Percentiles rank a stretch among this genome's conserved stretches.
These are phyloP conservation scores for Phycodurus eques DNA, from an alignment of 2,113 vertebrate species.

Conservation along the genomic window DNA sequence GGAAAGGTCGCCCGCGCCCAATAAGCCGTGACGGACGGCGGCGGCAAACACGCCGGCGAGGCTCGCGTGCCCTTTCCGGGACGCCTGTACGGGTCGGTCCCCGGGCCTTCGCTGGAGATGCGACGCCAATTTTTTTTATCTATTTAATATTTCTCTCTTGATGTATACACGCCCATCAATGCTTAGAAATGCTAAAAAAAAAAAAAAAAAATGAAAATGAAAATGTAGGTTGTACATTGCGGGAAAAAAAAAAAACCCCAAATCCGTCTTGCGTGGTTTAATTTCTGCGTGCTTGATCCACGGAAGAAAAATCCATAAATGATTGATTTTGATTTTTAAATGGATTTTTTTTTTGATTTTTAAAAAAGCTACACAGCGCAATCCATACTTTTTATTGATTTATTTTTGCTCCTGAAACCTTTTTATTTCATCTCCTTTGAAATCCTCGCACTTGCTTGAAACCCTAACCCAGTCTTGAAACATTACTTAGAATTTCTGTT, in stretches of 20 bases:
- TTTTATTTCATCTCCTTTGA: not conserved
- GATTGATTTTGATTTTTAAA: constrained; percentile 1
- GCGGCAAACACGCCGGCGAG: not conserved
- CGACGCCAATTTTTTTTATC: too few species aligned
- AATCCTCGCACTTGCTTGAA: not conserved
- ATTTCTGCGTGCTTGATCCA: not conserved
- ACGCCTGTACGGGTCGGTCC: too few species aligned
- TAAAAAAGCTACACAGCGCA: not conserved
- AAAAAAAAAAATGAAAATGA: not conserved
- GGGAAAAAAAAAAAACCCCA: too few species aligned
- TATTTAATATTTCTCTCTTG: too few species aligned
- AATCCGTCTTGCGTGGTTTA: not conserved
- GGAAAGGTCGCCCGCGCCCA: constrained; percentile 59
- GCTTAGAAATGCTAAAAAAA: too few species aligned
- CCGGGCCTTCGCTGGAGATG: too few species aligned
- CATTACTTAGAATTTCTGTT: not conserved
- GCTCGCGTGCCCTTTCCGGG: too few species aligned
- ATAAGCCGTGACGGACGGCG: constrained; percentile 62
- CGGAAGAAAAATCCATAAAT: not conserved
- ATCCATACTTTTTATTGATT: not conserved
- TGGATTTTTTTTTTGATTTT: not conserved
- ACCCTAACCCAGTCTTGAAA: not conserved
- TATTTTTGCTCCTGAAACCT: not conserved
- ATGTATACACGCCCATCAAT: too few species aligned
- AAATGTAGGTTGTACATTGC: too few species aligned